Percentiles rank a stretch among this genome's conserved stretches.
phyloP scores from a whole-genome alignment of 2,888 invertebrate genomes.

The Xestia xanthographa region DNA sequence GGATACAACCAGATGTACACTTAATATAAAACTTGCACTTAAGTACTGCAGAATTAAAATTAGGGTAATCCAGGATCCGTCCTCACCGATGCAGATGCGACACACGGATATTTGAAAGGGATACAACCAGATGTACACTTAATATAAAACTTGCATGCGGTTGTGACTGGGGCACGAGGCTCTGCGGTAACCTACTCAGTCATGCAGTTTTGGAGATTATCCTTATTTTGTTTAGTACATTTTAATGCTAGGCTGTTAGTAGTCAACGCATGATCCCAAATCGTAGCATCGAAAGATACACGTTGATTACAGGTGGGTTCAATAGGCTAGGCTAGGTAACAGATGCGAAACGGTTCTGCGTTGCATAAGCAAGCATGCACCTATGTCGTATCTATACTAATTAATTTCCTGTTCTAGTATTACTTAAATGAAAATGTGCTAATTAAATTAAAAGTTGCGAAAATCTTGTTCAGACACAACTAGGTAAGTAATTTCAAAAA shows the following conservation, averaged over 20 bases:
- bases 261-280: not conserved
- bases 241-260: not conserved
- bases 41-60: not conserved
- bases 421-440: not conserved
- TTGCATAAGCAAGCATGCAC: not conserved
- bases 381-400: not conserved
- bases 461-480: not conserved
- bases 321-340: not conserved
- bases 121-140: not conserved
- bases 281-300: no score
- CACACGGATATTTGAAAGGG: not conserved
- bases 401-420: not conserved
- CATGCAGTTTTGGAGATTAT: not conserved
- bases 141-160: not conserved
- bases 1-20: not conserved
- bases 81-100: not conserved
- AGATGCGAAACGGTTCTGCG: not conserved
- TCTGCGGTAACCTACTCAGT: not conserved
- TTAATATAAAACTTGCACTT: no score
- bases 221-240: not conserved
- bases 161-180: not conserved
- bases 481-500: slow-evolving; percentile 19
- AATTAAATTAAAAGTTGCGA: not conserved
- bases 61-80: not conserved
- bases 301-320: not conserved